Evolutionary conservation across 2,113 vertebrate genomes (phyloP), one percentile per base, ranked within the genome.

Genomic region (Phoxinus phoxinus): DNA sequence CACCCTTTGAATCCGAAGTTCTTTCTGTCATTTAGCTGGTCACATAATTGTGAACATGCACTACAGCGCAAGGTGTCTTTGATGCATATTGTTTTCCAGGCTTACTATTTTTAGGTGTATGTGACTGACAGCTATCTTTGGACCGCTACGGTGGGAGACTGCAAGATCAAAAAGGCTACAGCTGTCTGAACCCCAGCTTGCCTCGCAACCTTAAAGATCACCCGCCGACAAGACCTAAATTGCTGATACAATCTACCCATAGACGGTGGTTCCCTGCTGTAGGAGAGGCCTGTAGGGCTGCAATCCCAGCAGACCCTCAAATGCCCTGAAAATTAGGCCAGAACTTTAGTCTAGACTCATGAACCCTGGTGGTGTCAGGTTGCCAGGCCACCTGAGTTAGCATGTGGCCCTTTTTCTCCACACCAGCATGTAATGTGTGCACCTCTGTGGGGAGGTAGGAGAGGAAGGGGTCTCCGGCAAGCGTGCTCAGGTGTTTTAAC

Each of bases 401-500:
- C 74, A 81, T 85, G 85, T 87, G 86, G 65, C 86, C 71, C 74
- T 27, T 59, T 75, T 75, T 86, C 56, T 81, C 83, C 46, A 13
- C 76, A 84, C 84, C 65, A 78, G 86, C 53, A 51, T 72, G 74
- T 59, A 83, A 83, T 91, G 78, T 87, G 75, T 82, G 80, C 75
- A 86, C 84, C 84, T 89, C 86, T 44, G 51, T 7, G 9, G 83
- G 84, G 83, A 81, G 81, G 51, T 46, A 77, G 41, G 15, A 83
- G 58, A 76, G 77, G 75, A 56, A 86, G 69, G 76, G 67, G 58
- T 65, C 73, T 35, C 32, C 56, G 58, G 21, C 51, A 71, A 69
- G 46, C 19, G 61, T 17, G 86, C 78, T 86, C 89, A 89, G 84
- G 91, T 90, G 88, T 89, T 90, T 83, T 86, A 91, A 87, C 90